Base-by-base conservation (phyloP, 2,888 invertebrate genomes). In the Cheilosia soror region DNA sequence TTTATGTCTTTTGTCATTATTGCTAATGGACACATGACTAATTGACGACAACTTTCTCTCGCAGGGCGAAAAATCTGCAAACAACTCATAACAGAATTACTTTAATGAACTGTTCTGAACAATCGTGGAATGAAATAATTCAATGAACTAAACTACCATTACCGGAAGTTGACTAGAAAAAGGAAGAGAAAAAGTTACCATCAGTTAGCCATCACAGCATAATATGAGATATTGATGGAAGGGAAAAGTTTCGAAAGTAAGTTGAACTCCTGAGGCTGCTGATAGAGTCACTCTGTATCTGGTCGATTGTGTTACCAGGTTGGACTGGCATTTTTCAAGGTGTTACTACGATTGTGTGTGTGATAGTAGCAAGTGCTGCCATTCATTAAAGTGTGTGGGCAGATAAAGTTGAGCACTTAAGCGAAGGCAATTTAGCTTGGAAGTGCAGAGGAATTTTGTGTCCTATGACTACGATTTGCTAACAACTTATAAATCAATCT, bases 71-170 rank as follows among this genome's bases (percentile, higher is more conserved):
- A 27, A 51, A 51, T 27, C 51, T 11, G 4, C 27, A 11, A 27
- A 29, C 51, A 55, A 55, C 15, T 55, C 55, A 33, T 33, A 55
- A 55, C 33, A 33, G 9, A 55, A 31, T 55, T 33, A 55, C 15
- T 15, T 9, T 15, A 55, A 15, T 33, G 9, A 55, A 55, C 15
- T 15, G 9, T 55, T 55, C 15, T 9, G 9, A 55, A 33, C 55
- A 55, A 33, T 55, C 15, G 15, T 33, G 55, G 15, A 55, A 15
- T 33, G 15, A 27, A 55, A 55, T 55, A 55, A 55, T 55, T 55
- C 9, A 33, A 55, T 55, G 33, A 55, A 55, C 55, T 33, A 9
- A 55, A 33, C 55, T n/a, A 31, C 9, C 31, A n/a, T 9, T 13
- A 51, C 51, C 27, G 27, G 51, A 51, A 51, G 51, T 51, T 27